Evolutionary conservation across 2,113 vertebrate species (phyloP), one percentile per base, ranked within the genome.

Genomic region (Bolborhynchus lineola): DNA sequence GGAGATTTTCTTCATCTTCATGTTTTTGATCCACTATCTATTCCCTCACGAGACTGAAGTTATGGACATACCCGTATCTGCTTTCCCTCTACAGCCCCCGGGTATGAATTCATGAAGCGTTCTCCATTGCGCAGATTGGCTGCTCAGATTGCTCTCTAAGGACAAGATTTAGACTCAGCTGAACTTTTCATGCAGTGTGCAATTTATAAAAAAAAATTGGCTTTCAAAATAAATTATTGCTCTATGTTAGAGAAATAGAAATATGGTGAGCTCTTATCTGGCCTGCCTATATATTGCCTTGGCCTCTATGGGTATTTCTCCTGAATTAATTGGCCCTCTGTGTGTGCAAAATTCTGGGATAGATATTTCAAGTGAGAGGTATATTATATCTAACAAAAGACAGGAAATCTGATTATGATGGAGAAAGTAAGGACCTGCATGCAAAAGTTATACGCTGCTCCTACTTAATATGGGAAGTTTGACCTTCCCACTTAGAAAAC

Each of bases 161-260:
- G 84, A 92, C n/a, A 80, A 44, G 67, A 89, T 91, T 91, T 82
- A 91, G 65, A 92, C 37, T 65, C 78, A 76, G 42, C 4, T 72
- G 77, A 94, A 91, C 88, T 92, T 92, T 85, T 67, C 47, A 86
- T 55, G 33, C 39, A 82, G 39, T 79, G 65, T 85, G 52, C 33
- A 82, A 84, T 86, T 93, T 89, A 55, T 88, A 25, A 71, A 81
- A 95, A 82, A 84, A 60, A 25, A 92, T 18, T 75, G 6, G 39
- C 52, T 92, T 96, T 93, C 92, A 95, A 95, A 95, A 89, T 62
- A 91, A 92, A 82, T 82, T 91, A 71, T 25, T 15, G 9, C 6
- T 50, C 5, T 52, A 17, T 26, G n/a, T 84, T 79, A 92, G 55
- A 87, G 82, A 95, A 92, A 64, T 4, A 92, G 35, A 87, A 84